Evolutionary conservation across 2,113 vertebrate species (phyloP).

Genomic region (Nycticebus coucang): DNA sequence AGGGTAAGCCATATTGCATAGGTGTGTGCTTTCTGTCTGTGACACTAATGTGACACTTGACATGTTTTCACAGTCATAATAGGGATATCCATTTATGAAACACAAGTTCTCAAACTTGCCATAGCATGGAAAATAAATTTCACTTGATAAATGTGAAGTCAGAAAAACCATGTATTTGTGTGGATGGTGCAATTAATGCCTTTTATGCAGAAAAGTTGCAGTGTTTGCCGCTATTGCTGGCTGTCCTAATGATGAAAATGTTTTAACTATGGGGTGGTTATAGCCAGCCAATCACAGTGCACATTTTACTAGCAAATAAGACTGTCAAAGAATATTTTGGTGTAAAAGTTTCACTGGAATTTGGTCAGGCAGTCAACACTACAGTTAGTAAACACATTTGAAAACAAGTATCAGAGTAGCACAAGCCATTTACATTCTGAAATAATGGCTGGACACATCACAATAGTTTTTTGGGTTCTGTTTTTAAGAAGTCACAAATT

Average conservation of each 20-base stretch:
- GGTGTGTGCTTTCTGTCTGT: slow-evolving; percentile 89
- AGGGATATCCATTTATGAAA: slow-evolving; percentile 80
- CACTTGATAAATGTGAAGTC: slow-evolving; percentile 47
- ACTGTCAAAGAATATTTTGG: slow-evolving; percentile 75
- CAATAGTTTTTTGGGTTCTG: slow-evolving; percentile 16
- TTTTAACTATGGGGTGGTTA: slow-evolving; percentile 67
- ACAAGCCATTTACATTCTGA: slow-evolving; percentile 70
- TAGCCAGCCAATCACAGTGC: slow-evolving; percentile 81
- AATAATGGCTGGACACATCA: slow-evolving; percentile 57
- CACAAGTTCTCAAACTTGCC: slow-evolving; percentile 71
- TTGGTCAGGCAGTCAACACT: slow-evolving; percentile 73
- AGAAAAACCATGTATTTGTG: slow-evolving; percentile 60
- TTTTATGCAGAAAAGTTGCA: slow-evolving; percentile 65
- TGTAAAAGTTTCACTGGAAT: slow-evolving; percentile 55
- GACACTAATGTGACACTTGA: slow-evolving; percentile 85
- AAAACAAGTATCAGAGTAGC: slow-evolving; percentile 61
- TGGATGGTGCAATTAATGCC: slow-evolving; percentile 61
- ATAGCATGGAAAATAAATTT: slow-evolving; percentile 68
- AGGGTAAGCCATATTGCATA: slow-evolving; percentile 93
- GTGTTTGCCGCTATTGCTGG: slow-evolving; percentile 83
- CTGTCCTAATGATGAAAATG: slow-evolving; percentile 73
- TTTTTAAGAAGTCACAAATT: slow-evolving; percentile 53
- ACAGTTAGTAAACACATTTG: slow-evolving; percentile 60
- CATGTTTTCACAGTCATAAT: slow-evolving; percentile 86
- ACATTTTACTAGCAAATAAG: slow-evolving; percentile 71